Evolutionary conservation across 2,888 invertebrate genomes (phyloP).

Genomic region (Melolontha melolontha): DNA sequence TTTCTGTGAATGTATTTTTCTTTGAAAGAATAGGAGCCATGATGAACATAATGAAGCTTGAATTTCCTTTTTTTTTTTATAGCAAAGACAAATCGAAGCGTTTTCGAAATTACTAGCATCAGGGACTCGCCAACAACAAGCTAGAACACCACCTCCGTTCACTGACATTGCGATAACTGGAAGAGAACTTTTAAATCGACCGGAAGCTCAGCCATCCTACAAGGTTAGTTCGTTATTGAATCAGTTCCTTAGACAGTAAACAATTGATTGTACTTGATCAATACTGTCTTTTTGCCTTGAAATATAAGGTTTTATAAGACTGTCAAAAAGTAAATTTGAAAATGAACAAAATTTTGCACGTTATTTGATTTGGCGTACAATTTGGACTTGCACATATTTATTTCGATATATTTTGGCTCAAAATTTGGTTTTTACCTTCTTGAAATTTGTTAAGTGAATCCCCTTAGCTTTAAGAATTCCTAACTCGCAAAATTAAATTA

Average conservation of each 20-base stretch:
- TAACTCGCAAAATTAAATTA: background rate
- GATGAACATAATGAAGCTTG: too few relatives aligned
- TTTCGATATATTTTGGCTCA: background rate
- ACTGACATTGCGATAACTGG: slow-evolving; percentile 67
- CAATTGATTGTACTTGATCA: too few relatives aligned
- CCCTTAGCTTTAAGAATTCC: background rate
- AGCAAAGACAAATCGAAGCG: slow-evolving; percentile 63
- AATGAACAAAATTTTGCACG: too few relatives aligned
- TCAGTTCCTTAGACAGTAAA: too few relatives aligned
- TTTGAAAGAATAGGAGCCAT: too few relatives aligned
- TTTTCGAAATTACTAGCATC: slow-evolving; percentile 62
- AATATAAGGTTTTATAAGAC: too few relatives aligned
- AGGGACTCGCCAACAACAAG: slow-evolving; percentile 53
- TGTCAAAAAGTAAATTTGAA: too few relatives aligned
- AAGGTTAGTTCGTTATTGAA: slow-evolving; percentile 68
- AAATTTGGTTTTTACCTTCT: background rate
- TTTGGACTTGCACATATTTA: too few relatives aligned
- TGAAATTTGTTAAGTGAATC: background rate
- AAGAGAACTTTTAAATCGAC: slow-evolving; percentile 76
- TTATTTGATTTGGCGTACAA: too few relatives aligned
- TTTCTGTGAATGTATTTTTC: too few relatives aligned
- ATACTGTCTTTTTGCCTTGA: too few relatives aligned
- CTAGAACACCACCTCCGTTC: slow-evolving; percentile 62
- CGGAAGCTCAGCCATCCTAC: slow-evolving; percentile 82
- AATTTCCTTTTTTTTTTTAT: slow-evolving; percentile 47